Base-by-base conservation (phyloP, 1,140 invertebrate species). In the Vollenhovia emeryi region DNA sequence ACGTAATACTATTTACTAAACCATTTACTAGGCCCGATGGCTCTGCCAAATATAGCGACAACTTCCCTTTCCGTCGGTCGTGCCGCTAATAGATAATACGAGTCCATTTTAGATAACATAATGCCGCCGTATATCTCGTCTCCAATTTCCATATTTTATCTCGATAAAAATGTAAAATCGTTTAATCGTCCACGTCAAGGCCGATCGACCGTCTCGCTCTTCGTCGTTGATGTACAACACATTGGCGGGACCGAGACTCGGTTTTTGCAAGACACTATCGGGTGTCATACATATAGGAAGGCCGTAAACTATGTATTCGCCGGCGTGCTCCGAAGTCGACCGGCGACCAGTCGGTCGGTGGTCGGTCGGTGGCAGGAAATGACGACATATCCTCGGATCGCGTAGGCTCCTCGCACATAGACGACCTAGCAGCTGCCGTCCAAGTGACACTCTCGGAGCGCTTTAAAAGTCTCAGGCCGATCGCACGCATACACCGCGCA, bases 341-440 rank as follows among this genome's bases (percentile, higher is more conserved):
- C 30, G 59, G n/a, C 30, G 59, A 13, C 43, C n/a, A 21, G 60
- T 40, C 45, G 59, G 60, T 68, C 45, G 60, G 74, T 64, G 40
- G 45, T 52, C 45, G 76, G 71, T 84, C 59, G 88, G 87, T 66
- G 92, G 93, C 94, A 94, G 93, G 94, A 94, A 94, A 91, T 94
- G 93, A 94, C 93, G 93, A 93, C 93, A 94, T 87, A 91, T 89
- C 89, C 80, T 80, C 84, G 84, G 79, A 30, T 33, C 78, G 83
- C 86, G 40, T 89, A 88, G 59, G 57, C 60, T 66, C 15, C 33
- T 79, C 60, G 76, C 33, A 43, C 62, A 40, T 62, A 69, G 75
- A 85, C 68, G 71, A 66, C 79, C 62, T 87, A 82, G 92, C 94
- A 95, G 94, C 93, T 95, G 94, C 93, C 90, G 88, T 84, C 93